These are phyloP conservation scores for Kryptopterus vitreolus DNA, from an alignment of 2,797 vertebrate genomes.

Conservation along the genomic window DNA sequence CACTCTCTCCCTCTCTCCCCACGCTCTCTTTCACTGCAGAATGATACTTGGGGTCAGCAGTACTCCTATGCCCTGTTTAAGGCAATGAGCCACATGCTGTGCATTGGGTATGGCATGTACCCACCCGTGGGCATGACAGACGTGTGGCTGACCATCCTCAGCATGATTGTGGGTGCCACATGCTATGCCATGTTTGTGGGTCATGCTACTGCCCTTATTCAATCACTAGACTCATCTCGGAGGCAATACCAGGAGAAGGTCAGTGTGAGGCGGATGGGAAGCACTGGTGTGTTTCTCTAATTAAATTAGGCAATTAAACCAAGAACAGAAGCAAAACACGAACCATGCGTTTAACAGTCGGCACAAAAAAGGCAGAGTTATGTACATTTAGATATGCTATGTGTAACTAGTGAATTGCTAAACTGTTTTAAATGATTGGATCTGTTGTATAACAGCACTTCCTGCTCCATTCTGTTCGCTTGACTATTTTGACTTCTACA, in stretches of 20 bases:
- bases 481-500: constrained; percentile 17
- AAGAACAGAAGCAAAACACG: not conserved
- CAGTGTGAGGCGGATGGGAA: constrained; percentile 56
- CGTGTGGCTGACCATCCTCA: constrained; percentile 98
- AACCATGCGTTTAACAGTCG: not conserved
- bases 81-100: constrained; percentile 99
- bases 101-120: constrained; percentile 95
- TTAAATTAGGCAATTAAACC: not conserved
- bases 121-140: constrained; percentile 94
- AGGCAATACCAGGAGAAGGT: constrained; percentile 99
- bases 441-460: not conserved
- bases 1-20: not conserved
- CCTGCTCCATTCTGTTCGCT: constrained; percentile 21
- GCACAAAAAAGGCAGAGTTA: not conserved
- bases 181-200: constrained; percentile 99
- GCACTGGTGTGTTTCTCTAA: not conserved
- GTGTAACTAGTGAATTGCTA: not conserved
- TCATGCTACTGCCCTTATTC: constrained; percentile 95
- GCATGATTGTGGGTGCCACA: constrained; percentile 98
- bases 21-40: constrained; percentile 69
- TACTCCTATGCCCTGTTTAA: constrained; percentile 98
- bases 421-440: constrained; percentile 7
- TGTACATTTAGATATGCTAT: not conserved
- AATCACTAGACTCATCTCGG: constrained; percentile 95
- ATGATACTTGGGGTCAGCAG: constrained; percentile 96